Conservation (phyloP, 1,140 invertebrate genomes). For the Laupala kohalensis region DNA sequence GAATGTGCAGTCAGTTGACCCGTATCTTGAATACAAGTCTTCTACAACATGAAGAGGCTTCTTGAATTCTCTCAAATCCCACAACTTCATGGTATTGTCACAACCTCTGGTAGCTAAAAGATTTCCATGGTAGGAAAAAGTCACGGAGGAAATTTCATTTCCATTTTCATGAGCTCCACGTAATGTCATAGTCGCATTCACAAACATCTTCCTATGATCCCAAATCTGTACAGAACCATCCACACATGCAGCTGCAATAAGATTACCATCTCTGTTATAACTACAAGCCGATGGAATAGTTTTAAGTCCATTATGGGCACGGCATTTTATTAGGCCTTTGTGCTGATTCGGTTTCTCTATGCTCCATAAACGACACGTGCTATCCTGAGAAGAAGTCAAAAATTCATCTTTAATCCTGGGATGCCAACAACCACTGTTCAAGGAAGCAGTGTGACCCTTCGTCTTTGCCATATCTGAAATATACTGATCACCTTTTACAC, state of each 20-base stretch:
- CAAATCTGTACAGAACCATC: conserved; percentile 97
- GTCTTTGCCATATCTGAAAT: conserved; percentile 87
- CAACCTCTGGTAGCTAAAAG: conserved; percentile 68
- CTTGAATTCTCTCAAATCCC: conserved; percentile 82
- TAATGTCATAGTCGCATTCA: conserved; percentile 64
- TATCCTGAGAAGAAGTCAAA: conserved; percentile 85
- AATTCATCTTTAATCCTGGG: conserved; percentile 86
- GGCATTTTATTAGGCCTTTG: conserved; percentile 76
- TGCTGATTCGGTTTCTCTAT: conserved; percentile 63
- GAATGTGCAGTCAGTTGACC: conserved; percentile 86
- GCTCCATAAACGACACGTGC: conserved; percentile 84
- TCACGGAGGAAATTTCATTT: conserved; percentile 68
- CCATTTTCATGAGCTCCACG: conserved; percentile 71
- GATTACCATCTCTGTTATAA: conserved; percentile 77
- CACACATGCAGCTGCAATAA: conserved; percentile 78
- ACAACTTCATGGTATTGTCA: conserved; percentile 91
- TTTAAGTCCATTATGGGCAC: conserved; percentile 76
- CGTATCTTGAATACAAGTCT: conserved; percentile 70
- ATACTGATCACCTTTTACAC: conserved; percentile 93
- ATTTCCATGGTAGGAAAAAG: conserved; percentile 79
- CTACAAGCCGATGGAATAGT: conserved; percentile 73
- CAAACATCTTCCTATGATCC: conserved; percentile 78
- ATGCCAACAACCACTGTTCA: conserved; percentile 90
- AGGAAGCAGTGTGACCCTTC: conserved; percentile 86
- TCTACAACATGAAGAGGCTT: conserved; percentile 52